Percentiles rank a stretch among this genome's conserved stretches.
Conservation (phyloP, 92 coral and sea anemone genomes). For the Epizoanthus scotinus region DNA sequence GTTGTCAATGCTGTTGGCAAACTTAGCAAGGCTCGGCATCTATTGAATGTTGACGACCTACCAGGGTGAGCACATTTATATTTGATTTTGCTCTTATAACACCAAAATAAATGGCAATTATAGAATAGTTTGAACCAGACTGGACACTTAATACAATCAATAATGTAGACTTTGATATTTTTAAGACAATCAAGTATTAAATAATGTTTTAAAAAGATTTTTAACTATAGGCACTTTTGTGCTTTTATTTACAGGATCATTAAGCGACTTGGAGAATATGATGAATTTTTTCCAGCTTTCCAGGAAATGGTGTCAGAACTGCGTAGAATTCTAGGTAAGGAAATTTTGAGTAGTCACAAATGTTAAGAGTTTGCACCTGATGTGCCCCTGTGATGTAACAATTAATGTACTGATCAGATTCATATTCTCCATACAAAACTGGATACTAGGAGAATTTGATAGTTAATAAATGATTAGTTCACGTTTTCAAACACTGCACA, state of each 20-base stretch:
- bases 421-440: too few species aligned
- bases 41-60: constrained; percentile 83
- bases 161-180: too few species aligned
- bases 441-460: too few species aligned
- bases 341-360: not conserved
- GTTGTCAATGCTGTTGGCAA: constrained; percentile 96
- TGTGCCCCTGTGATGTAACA: too few species aligned
- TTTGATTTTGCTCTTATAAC: not conserved
- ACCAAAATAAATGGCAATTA: not conserved
- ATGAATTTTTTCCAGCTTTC: constrained; percentile 95
- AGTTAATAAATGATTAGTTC: too few species aligned
- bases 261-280: constrained; percentile 91
- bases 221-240: too few species aligned
- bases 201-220: not conserved
- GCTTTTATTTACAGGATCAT: constrained; percentile 67
- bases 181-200: too few species aligned
- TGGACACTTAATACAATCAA: too few species aligned
- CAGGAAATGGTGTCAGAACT: constrained; percentile 87
- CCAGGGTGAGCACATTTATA: constrained; percentile 74
- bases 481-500: too few species aligned
- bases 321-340: constrained; percentile 76
- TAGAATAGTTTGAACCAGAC: too few species aligned
- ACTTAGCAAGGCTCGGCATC: constrained; percentile 88
- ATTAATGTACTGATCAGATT: too few species aligned
- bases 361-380: too few species aligned